phyloP scores from a whole-genome alignment of 2,113 vertebrate genomes.

The zebrafish (Danio rerio) region GRCz12tu NC_133183.1:26587001-26587500 shows the following conservation, averaged over 20 bases:
- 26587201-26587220: conserved; percentile 89
- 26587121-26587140: no score
- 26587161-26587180: conserved; percentile 85
- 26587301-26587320: no score
- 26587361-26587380: background rate
- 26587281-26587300: background rate
- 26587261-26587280: background rate
- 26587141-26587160: conserved; percentile 86
- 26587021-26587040: no score
- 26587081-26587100: no score
- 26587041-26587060: no score
- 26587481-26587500: conserved; percentile 54
- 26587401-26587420: background rate
- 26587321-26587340: no score
- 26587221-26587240: conserved; percentile 94
- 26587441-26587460: conserved; percentile 37
- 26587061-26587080: no score
- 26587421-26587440: background rate
- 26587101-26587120: no score
- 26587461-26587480: conserved; percentile 17
- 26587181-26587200: conserved; percentile 84
- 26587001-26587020: no score
- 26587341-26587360: background rate
- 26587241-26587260: conserved; percentile 73
- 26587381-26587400: background rate